Evolutionary conservation across 2,113 vertebrate species (phyloP).

Genomic region (Phylloscopus trochilus): DNA sequence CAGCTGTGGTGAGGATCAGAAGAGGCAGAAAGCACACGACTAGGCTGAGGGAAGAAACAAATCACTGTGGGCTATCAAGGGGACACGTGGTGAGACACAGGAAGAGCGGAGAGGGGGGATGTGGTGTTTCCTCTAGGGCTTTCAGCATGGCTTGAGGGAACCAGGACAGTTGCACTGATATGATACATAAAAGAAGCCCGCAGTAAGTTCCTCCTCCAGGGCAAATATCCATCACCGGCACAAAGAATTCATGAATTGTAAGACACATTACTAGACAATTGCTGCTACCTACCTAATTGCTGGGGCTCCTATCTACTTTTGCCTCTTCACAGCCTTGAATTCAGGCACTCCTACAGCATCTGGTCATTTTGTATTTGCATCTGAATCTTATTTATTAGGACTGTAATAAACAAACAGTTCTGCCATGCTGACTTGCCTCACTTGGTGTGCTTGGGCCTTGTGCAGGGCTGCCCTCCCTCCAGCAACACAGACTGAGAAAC

Average conservation of each 20-base stretch:
- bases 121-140: not conserved
- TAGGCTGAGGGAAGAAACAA: not conserved
- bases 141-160: not conserved
- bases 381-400: not conserved
- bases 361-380: not conserved
- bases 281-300: not conserved
- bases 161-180: not conserved
- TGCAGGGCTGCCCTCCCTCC: not conserved
- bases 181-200: not conserved
- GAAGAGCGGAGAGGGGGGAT: not conserved
- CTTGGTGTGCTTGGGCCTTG: not conserved
- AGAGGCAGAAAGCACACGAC: not conserved
- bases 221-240: not conserved
- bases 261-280: not conserved
- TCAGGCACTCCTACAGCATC: not conserved
- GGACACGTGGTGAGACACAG: not conserved
- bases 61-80: not conserved
- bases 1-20: not conserved
- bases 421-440: not conserved
- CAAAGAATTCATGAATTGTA: not conserved
- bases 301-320: not conserved
- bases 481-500: not conserved
- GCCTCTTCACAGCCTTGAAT: not conserved
- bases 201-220: not conserved
- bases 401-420: not conserved